Conservation (phyloP, 2,797 vertebrate genomes). For the Clarias platycephalus region DNA sequence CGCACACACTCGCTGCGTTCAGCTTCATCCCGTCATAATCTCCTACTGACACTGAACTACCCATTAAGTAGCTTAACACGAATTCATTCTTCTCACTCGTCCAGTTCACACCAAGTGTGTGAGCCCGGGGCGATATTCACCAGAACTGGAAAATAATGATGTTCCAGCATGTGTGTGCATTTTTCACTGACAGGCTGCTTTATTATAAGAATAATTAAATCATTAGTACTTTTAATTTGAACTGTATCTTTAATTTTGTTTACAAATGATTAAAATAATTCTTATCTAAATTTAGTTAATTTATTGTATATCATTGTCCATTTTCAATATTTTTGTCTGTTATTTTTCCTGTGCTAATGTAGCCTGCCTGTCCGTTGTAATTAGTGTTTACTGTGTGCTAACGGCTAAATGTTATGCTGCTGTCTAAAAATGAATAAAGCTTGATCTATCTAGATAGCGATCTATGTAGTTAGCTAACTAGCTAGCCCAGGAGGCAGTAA, state of each 20-base stretch:
- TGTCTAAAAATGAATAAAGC: no score
- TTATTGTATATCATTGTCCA: no score
- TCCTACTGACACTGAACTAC: constrained; percentile 19
- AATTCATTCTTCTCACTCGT: constrained; percentile 57
- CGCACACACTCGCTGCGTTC: constrained; percentile 23
- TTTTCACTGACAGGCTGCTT: background rate
- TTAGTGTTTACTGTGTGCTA: no score
- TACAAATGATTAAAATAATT: background rate
- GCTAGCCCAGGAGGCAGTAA: background rate
- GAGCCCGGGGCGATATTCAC: background rate
- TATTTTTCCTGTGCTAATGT: no score
- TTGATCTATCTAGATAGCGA: no score
- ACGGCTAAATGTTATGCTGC: no score
- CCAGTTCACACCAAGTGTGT: constrained; percentile 22
- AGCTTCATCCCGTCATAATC: constrained; percentile 45
- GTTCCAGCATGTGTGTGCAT: background rate
- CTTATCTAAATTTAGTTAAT: no score
- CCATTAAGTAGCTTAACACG: constrained; percentile 59
- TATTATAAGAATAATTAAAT: no score
- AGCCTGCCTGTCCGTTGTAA: no score
- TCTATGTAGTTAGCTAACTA: no score
- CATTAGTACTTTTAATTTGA: background rate
- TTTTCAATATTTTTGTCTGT: no score
- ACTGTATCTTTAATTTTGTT: background rate
- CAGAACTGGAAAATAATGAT: background rate